Base-by-base conservation (phyloP, 2,888 invertebrate genomes). In the Polia nebulosa region DNA sequence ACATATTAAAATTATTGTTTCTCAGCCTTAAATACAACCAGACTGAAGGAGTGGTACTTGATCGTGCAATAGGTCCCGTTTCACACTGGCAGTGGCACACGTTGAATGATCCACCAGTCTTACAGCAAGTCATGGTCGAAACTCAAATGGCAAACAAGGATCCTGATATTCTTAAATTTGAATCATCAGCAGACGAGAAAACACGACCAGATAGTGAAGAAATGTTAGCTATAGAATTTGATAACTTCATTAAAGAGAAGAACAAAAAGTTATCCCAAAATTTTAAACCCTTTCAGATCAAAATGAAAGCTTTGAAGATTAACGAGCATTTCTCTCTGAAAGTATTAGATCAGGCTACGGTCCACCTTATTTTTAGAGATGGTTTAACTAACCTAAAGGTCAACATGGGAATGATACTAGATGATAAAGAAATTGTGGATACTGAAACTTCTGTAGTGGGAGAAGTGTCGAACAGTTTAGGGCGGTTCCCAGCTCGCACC, bases 41-140 rank as follows among this genome's bases (percentile, higher is more conserved):
- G n/a, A n/a, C n/a, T n/a, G n/a, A n/a, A n/a, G n/a, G n/a, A n/a
- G n/a, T n/a, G n/a, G n/a, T n/a, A 1, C 85, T 95, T 11, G 95
- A 95, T 71, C 89, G 91, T 53, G 83, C 79, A 27, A 89, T 95
- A 13, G 95, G 95, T 1, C 95, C 95, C 0, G 90, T 91, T 3
- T 90, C 95, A 3, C 92, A 93, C 56, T 95, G 95, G 95, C 93
- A 94, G 79, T 95, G 95, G 95, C 95, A 95, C 69, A 90, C 93
- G 0, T 76, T 95, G 49, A 95, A 95, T 68, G 95, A 95, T 75
- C 95, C 95, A 25, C 95, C 95, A 3, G 91, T 93, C 1, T 94
- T 60, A 94, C 95, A 73, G 94, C 93, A 0, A 90, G n/a, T n/a
- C n/a, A n/a, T n/a, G n/a, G n/a, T n/a, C n/a, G n/a, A n/a, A n/a